Evolutionary conservation across 2,113 vertebrate genomes (phyloP).

Genomic region (Saccopteryx leptura): DNA sequence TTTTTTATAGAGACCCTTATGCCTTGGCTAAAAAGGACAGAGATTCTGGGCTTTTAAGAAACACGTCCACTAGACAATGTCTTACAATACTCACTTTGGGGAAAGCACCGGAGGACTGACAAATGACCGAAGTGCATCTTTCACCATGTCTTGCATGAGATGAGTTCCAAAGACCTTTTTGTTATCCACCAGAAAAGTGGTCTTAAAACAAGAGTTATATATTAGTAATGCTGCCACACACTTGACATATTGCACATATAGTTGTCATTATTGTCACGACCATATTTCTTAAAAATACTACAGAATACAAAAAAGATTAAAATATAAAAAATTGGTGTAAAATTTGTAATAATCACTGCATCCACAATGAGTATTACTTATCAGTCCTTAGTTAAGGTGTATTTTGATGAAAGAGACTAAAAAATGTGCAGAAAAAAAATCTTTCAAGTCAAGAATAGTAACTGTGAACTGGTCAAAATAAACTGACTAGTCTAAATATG

Average conservation of each 20-base stretch:
- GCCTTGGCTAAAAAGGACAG: neutral
- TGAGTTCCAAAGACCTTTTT: slow-evolving; percentile 99
- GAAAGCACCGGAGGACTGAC: slow-evolving; percentile 99
- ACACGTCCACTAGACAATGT: neutral
- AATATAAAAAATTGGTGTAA: neutral
- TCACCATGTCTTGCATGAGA: slow-evolving; percentile 99
- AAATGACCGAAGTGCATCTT: slow-evolving; percentile 97
- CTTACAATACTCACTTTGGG: slow-evolving; percentile 93
- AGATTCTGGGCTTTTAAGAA: neutral
- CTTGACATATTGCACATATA: neutral
- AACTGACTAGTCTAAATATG: neutral
- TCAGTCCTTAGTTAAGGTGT: neutral
- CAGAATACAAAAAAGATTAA: neutral
- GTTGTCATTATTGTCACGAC: slow-evolving; percentile 27
- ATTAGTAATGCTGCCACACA: slow-evolving; percentile 13
- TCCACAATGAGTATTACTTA: neutral
- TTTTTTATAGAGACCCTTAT: neutral
- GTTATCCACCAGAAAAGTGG: slow-evolving; percentile 98
- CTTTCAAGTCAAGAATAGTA: neutral
- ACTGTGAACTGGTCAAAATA: slow-evolving; percentile 4
- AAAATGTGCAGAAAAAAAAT: slow-evolving; percentile 20
- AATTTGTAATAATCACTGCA: neutral
- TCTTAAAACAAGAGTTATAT: slow-evolving; percentile 89
- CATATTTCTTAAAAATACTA: slow-evolving; percentile 2
- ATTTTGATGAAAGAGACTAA: neutral